phyloP scores from a whole-genome alignment of 2,888 invertebrate species.

The Cremastinae sp. region DNA sequence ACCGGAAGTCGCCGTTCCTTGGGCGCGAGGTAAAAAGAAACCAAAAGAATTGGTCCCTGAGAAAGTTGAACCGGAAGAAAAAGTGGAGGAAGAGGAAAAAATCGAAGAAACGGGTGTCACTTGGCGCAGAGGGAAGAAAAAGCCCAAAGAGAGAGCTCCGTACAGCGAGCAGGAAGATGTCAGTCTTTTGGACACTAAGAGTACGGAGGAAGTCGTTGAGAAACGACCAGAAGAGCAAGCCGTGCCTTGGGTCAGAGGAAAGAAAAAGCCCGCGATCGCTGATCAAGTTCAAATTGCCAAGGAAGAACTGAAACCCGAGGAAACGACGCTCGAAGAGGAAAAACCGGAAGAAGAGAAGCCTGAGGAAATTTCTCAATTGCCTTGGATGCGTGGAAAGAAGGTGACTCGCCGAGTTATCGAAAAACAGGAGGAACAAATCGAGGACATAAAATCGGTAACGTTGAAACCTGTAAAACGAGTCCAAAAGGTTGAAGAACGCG shows the following conservation, averaged over 20 bases:
- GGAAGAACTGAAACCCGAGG: slow-evolving; percentile 54
- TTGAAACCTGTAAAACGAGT: slow-evolving; percentile 64
- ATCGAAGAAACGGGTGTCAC: slow-evolving; percentile 64
- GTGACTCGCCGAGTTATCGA: slow-evolving; percentile 64
- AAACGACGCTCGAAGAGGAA: slow-evolving; percentile 40
- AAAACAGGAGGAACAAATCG: slow-evolving; percentile 66
- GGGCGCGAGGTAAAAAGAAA: slow-evolving; percentile 68
- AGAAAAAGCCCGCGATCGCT: slow-evolving; percentile 65
- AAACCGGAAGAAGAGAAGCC: slow-evolving; percentile 65
- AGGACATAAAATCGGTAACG: slow-evolving; percentile 66
- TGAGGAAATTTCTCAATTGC: slow-evolving; percentile 60
- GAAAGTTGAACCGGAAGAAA: slow-evolving; percentile 58
- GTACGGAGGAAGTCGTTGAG: slow-evolving; percentile 49
- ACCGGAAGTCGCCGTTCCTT: slow-evolving; percentile 70
- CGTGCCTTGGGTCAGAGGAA: slow-evolving; percentile 70
- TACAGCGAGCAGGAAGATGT: slow-evolving; percentile 69
- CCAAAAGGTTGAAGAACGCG: slow-evolving; percentile 74
- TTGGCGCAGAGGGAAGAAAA: slow-evolving; percentile 66
- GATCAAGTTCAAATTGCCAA: slow-evolving; percentile 50
- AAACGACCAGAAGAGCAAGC: slow-evolving; percentile 64
- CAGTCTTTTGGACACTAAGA: slow-evolving; percentile 60
- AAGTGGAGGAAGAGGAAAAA: slow-evolving; percentile 42
- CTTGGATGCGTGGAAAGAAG: slow-evolving; percentile 66
- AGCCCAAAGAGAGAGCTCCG: slow-evolving; percentile 61
- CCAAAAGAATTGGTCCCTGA: slow-evolving; percentile 66